Percentiles rank a stretch among this genome's conserved stretches.
phyloP scores from a whole-genome alignment of 2,113 vertebrate species.

The Toxotes chatareus region DNA sequence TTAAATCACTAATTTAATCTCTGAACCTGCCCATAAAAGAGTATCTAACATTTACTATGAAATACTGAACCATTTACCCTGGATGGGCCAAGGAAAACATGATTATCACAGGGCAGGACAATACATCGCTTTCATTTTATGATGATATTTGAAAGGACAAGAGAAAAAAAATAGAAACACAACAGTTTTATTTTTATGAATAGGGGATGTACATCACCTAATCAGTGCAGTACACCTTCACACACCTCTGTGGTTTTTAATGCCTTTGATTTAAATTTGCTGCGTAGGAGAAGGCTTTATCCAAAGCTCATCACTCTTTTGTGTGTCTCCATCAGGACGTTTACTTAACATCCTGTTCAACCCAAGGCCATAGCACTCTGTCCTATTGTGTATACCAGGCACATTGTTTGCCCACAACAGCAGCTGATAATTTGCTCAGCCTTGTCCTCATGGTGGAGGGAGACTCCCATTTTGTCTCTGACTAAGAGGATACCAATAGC shows the following conservation, averaged over 20 bases:
- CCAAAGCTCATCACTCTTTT: conserved; percentile 39
- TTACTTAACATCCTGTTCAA: conserved; percentile 60
- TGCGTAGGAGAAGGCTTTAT: conserved; percentile 43
- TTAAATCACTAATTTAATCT: background rate
- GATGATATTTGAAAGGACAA: conserved; percentile 14
- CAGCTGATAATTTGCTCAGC: conserved; percentile 20
- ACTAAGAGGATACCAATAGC: conserved; percentile 12
- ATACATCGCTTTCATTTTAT: conserved; percentile 2
- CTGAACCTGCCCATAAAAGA: background rate
- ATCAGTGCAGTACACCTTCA: conserved; percentile 45
- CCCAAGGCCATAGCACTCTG: conserved; percentile 49
- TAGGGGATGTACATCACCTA: conserved; percentile 7
- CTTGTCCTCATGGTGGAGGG: conserved; percentile 22
- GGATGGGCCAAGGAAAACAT: background rate
- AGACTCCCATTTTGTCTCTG: conserved; percentile 4
- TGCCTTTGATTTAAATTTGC: conserved; percentile 55
- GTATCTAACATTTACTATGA: background rate
- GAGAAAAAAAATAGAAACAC: background rate
- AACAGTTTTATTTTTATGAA: conserved; percentile 38
- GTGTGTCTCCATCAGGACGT: conserved; percentile 34
- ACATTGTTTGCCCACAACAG: conserved; percentile 30
- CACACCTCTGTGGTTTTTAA: conserved; percentile 51
- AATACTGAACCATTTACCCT: background rate
- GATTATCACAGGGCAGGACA: background rate
- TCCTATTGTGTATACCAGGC: conserved; percentile 22